Conservation (phyloP, 1,140 invertebrate species). For the Stenopsyche tienmushanensis region DNA sequence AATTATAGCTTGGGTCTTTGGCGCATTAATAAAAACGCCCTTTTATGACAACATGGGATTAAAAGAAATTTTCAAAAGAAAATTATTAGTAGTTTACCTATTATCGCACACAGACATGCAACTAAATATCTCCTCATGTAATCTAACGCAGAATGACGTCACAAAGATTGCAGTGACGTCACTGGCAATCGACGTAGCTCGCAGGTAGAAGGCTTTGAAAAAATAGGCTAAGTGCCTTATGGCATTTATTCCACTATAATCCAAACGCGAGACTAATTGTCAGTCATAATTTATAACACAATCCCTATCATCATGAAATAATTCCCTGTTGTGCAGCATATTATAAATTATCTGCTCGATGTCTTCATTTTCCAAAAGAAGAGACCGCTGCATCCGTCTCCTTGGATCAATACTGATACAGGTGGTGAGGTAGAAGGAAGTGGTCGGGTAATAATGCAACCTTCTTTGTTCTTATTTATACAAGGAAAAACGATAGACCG, state of each 20-base stretch:
- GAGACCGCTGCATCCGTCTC: too few relatives aligned
- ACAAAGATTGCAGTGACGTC: conserved; percentile 5
- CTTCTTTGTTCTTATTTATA: conserved; percentile 22
- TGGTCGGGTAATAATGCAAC: conserved; percentile 17
- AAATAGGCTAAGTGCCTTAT: background rate
- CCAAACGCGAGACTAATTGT: background rate
- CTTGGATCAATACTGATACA: conserved; percentile 12
- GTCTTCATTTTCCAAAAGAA: too few relatives aligned
- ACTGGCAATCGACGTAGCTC: background rate
- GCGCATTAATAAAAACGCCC: too few relatives aligned
- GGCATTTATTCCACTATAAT: background rate
- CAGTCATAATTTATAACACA: too few relatives aligned
- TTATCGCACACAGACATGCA: conserved; percentile 7
- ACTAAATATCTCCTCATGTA: background rate
- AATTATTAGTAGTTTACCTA: too few relatives aligned
- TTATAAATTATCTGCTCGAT: too few relatives aligned
- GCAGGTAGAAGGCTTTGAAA: background rate
- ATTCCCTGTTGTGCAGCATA: too few relatives aligned
- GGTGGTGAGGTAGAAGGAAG: conserved; percentile 14
- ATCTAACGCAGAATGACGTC: conserved; percentile 1
- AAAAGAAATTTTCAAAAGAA: background rate
- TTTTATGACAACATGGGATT: too few relatives aligned
- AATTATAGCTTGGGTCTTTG: too few relatives aligned
- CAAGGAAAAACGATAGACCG: conserved; percentile 7
- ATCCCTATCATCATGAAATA: too few relatives aligned